Evolutionary conservation across 53 echinoderm and acorn worm genomes (phyloP).

Genomic region (Apostichopus leukothele): DNA sequence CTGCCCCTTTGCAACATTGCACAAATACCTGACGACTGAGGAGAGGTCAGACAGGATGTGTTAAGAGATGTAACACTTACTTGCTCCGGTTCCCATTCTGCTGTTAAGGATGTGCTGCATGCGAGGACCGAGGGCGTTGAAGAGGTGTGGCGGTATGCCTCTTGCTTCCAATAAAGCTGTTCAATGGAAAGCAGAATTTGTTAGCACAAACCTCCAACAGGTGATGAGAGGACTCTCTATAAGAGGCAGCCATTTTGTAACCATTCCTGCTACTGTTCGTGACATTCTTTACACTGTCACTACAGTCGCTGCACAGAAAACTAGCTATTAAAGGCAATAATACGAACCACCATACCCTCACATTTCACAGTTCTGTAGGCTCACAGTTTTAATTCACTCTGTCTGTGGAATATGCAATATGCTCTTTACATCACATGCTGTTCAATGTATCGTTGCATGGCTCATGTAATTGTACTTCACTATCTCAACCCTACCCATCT

Average conservation of each 20-base stretch:
- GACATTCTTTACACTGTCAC: no score
- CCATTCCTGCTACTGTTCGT: neutral
- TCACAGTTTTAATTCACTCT: no score
- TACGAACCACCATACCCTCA: neutral
- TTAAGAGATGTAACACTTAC: slow-evolving; percentile 58
- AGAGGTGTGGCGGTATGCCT: slow-evolving; percentile 96
- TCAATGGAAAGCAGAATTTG: neutral
- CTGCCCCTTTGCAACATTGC: no score
- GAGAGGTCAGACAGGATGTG: no score
- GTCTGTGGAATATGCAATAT: no score
- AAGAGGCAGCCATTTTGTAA: neutral
- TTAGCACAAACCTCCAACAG: neutral
- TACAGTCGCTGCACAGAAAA: neutral
- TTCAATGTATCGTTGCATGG: no score
- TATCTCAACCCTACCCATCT: no score
- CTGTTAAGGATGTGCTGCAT: slow-evolving; percentile 98
- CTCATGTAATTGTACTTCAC: no score
- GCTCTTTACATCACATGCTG: no score
- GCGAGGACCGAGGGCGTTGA: slow-evolving; percentile 96
- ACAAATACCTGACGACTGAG: no score
- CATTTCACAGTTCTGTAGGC: neutral
- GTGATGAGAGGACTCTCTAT: neutral
- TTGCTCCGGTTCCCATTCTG: slow-evolving; percentile 98
- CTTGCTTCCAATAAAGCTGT: slow-evolving; percentile 94
- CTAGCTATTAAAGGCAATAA: neutral